Evolutionary conservation across 2,797 vertebrate species (phyloP).

Genomic region (Pangasius mekongensis): DNA sequence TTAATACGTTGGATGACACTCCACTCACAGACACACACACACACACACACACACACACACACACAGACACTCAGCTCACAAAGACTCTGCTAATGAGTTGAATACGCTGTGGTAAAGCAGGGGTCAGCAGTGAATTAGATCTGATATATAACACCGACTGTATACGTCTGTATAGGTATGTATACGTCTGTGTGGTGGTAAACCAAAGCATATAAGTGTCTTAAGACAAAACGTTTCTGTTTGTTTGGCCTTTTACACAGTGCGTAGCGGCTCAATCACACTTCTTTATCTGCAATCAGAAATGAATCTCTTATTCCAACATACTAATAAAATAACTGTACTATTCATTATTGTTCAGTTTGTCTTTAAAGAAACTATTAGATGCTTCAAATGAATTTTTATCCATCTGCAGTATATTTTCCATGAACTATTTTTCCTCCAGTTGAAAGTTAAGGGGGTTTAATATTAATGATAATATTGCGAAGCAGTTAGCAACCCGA

Average conservation of each 20-base stretch:
- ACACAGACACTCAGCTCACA: constrained; percentile 1
- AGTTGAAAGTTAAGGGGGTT: too few relatives aligned
- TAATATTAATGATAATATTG: not conserved
- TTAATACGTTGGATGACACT: not conserved
- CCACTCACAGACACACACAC: constrained; percentile 15
- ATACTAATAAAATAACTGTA: constrained; percentile 29
- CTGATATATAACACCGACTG: not conserved
- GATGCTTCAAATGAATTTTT: not conserved
- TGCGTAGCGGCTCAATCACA: not conserved
- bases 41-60: constrained; percentile 23
- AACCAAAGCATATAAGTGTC: constrained; percentile 21
- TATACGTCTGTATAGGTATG: not conserved
- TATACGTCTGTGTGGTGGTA: not conserved
- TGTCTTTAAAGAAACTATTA: constrained; percentile 1
- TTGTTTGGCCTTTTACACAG: constrained; percentile 37
- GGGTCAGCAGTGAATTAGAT: not conserved
- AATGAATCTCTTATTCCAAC: constrained; percentile 13
- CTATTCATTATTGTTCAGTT: not conserved
- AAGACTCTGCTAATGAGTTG: not conserved
- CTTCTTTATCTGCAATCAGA: constrained; percentile 12
- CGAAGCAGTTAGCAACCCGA: not conserved
- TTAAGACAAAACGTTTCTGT: constrained; percentile 35
- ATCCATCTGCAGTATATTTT: not conserved
- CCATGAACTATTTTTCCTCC: not conserved
- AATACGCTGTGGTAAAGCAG: not conserved